Base-by-base conservation (phyloP, 37 sponge, comb jelly and placozoan species). In the Ephydatia muelleri region DNA sequence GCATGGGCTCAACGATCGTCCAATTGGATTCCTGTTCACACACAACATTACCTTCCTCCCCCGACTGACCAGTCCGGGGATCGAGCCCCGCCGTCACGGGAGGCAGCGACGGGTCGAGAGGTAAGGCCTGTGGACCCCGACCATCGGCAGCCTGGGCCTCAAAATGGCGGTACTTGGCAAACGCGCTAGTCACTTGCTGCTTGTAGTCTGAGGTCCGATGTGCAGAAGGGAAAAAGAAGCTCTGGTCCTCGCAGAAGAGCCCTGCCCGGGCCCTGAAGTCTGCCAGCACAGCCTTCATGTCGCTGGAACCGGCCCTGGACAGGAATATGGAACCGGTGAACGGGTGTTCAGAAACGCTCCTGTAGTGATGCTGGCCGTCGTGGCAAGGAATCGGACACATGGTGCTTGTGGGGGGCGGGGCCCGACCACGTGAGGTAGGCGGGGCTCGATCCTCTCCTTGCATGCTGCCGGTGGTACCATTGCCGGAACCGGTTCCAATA, bases 241-340 rank as follows among this genome's bases (percentile, higher is more conserved):
- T 33, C 26, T 83, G 43, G 5, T 37, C 36, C 28, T 82, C 76
- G 37, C 70, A 71, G 14, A n/a, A 27, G 19, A 77, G 68, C 0
- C 93, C 86, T 0, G 90, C 87, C 25, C 90, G 32, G 0, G 94
- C 84, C 65, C 90, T 82, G 76, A 71, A 93, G 66, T 93, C 94
- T 12, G 94, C 94, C 70, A 93, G 49, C 21, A 81, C 86, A 19
- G 94, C 77, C 70, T 87, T 83, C 76, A 89, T 82, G 35, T 93
- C 87, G n/a, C 82, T 85, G 19, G 76, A 79, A 67, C 89, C 73
- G 2, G 84, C 80, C 26, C 84, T 34, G 12, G 79, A 30, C 36
- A 87, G 37, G 67, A 93, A 77, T 36, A 86, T 32, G 33, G 87
- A 79, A 30, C 47, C 73, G 8, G 89, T 89, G 72, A 93, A 79